Conservation (phyloP, 2,113 vertebrate genomes). For the Crypturellus undulatus region DNA sequence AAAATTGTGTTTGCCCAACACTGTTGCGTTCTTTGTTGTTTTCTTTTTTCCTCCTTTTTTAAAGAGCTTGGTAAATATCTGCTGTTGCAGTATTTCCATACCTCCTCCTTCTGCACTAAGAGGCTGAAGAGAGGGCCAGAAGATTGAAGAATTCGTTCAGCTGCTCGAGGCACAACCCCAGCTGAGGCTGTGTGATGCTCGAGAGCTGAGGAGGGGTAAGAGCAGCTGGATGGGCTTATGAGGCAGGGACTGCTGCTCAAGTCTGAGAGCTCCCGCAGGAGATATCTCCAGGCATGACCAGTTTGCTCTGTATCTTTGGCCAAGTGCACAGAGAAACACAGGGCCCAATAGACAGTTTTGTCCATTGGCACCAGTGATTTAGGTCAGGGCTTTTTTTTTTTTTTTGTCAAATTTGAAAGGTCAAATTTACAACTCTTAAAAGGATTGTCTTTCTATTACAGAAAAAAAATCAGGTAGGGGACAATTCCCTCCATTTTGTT, state of each 20-base stretch:
- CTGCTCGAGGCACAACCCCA: not conserved
- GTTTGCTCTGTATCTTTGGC: not conserved
- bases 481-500: not conserved
- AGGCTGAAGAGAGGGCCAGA: not conserved
- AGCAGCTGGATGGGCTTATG: not conserved
- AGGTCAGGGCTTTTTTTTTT: no score
- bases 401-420: not conserved
- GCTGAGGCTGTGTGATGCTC: not conserved
- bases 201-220: not conserved
- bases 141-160: not conserved
- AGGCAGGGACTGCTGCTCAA: not conserved
- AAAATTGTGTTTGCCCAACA: not conserved
- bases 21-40: not conserved
- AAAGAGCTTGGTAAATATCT: not conserved
- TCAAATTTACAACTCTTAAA: not conserved
- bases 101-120: not conserved
- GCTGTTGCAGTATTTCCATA: not conserved
- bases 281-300: not conserved
- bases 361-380: not conserved
- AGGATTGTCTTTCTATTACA: not conserved
- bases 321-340: not conserved
- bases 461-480: not conserved
- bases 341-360: not conserved
- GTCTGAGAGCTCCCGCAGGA: not conserved
- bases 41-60: not conserved